Base-by-base conservation (phyloP, 2,888 invertebrate genomes). In the Microdon myrmicae region DNA sequence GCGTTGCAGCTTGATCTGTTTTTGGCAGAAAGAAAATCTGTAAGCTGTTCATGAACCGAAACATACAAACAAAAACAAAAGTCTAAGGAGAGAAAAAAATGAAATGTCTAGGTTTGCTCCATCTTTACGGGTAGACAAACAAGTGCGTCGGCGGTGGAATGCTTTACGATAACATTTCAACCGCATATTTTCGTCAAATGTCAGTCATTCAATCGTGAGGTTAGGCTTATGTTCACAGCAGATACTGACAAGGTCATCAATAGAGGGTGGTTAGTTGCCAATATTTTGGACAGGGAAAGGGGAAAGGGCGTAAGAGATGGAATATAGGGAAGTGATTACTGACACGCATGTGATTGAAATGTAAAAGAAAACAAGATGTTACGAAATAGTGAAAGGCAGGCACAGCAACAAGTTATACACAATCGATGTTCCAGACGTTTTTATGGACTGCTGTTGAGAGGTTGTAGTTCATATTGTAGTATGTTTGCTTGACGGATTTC, bases 211-310 rank as follows among this genome's bases (percentile, higher is more conserved):
- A 61, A 51, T 61, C 38, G 22, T 10, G 12, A 32, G 43, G 54
- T 31, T 45, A 56, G 10, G 56, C 4, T 25, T 29, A 8, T 31
- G 43, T 22, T 54, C 28, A 45, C 28, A 17, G 9, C 25, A 35
- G 31, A 20, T 12, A 28, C 32, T 64, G 47, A 47, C 38, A 64
- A 64, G 64, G 64, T 64, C 64, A 53, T 26, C 51, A 47, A n/a
- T n/a, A n/a, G n/a, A n/a, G n/a, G n/a, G n/a, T n/a, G n/a, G n/a
- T n/a, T n/a, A n/a, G n/a, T n/a, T n/a, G n/a, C 47, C 31, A 47
- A 38, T 22, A 39, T 32, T 39, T 32, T 7, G 28, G 26, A 55
- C 25, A 29, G 22, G 13, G 9, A 17, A 26, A 16, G 17, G 12
- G 29, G 22, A 3, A 3, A 19, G n/a, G 43, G 29, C 29, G 20